A percentile compares a stretch with the other conserved stretches of the same genome.
Evolutionary conservation across 2,888 invertebrate species (phyloP).

Genomic region (Agapetus fuscipes): DNA sequence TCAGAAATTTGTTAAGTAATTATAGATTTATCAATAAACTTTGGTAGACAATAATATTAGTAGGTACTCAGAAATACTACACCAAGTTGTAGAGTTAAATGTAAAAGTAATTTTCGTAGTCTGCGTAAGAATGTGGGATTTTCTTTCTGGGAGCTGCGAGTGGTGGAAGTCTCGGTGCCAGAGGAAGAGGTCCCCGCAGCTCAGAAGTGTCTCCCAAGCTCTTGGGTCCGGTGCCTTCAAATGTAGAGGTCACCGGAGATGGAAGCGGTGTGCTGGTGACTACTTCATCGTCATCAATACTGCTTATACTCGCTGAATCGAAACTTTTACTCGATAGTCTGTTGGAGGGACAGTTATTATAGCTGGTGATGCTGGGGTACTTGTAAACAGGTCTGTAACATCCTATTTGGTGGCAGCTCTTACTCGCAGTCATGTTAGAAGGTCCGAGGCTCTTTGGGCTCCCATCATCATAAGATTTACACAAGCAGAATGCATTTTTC

Average conservation of each 20-base stretch:
- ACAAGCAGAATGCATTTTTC: conserved; percentile 13
- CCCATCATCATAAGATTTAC: conserved; percentile 12
- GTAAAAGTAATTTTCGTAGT: conserved; percentile 59
- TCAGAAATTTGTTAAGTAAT: no score
- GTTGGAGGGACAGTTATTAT: conserved; percentile 29
- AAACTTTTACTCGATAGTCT: conserved; percentile 27
- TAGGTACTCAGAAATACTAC: no score
- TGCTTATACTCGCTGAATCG: conserved; percentile 24
- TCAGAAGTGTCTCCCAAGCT: conserved; percentile 13
- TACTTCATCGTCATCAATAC: conserved; percentile 22
- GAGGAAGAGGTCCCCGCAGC: conserved; percentile 6
- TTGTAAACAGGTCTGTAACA: conserved; percentile 43
- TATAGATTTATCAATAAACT: no score
- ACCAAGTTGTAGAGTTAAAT: no score
- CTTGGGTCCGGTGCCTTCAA: conserved; percentile 16
- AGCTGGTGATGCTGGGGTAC: conserved; percentile 38
- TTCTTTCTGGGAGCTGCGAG: conserved; percentile 24
- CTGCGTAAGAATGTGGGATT: conserved; percentile 41
- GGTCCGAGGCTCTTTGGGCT: conserved; percentile 4
- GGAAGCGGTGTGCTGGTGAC: conserved; percentile 21
- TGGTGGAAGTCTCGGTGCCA: conserved; percentile 13
- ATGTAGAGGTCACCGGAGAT: conserved; percentile 15
- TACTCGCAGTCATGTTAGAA: conserved; percentile 16
- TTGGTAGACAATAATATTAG: no score
- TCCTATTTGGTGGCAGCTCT: conserved; percentile 21